Conservation (phyloP, 2,888 invertebrate species). For the Microchrysa polita region DNA sequence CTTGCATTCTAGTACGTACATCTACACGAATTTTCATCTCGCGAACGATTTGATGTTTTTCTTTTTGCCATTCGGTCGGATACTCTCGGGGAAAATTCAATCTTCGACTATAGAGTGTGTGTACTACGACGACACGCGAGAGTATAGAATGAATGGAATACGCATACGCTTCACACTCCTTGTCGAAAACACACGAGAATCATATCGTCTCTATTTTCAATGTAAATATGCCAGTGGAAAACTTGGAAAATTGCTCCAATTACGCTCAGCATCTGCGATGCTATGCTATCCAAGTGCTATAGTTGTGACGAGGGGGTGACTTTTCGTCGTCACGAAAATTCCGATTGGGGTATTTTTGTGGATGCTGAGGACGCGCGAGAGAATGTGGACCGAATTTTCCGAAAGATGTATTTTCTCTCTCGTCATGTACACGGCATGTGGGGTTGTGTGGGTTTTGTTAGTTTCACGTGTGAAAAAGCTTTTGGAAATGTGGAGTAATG, state of each 20-base stretch:
- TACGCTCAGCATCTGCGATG: too few species aligned
- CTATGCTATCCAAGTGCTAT: too few species aligned
- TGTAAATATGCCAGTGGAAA: conserved; percentile 40
- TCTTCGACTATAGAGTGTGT: conserved; percentile 20
- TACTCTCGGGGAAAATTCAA: conserved; percentile 30
- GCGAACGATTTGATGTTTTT: neutral
- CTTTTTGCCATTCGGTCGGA: too few species aligned
- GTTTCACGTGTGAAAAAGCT: conserved; percentile 38
- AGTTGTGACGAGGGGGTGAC: neutral
- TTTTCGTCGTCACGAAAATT: neutral
- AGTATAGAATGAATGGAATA: conserved; percentile 27
- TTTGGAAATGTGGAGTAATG: neutral
- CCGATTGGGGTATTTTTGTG: conserved; percentile 19
- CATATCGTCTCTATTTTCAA: neutral
- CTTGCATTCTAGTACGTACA: neutral
- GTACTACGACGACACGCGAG: too few species aligned
- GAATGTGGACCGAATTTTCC: conserved; percentile 33
- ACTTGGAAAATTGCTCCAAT: neutral
- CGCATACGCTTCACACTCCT: conserved; percentile 22
- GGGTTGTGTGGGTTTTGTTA: neutral
- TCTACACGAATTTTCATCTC: conserved; percentile 9
- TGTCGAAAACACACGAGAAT: too few species aligned
- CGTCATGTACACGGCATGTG: too few species aligned
- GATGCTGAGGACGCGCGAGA: conserved; percentile 29
- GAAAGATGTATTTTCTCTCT: neutral